phyloP scores from a whole-genome alignment of 2,797 vertebrate genomes.

The Dendrocincla tyrannina region DNA sequence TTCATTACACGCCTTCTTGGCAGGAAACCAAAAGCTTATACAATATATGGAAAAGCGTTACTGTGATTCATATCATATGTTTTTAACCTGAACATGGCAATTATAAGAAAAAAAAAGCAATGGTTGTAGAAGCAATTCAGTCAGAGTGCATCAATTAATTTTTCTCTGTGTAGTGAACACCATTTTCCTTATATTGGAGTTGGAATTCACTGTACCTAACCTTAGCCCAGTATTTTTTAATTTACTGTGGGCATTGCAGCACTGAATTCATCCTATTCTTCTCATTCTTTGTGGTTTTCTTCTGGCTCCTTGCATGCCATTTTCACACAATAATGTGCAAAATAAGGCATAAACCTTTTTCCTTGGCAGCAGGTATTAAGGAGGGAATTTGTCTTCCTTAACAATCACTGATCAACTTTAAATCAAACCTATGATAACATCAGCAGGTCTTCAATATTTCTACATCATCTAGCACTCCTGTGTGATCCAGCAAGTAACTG shows the following conservation, averaged over 20 bases:
- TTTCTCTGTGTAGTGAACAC: not conserved
- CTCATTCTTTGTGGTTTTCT: not conserved
- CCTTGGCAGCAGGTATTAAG: not conserved
- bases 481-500: not conserved
- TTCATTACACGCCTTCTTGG: not conserved
- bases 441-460: not conserved
- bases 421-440: not conserved
- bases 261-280: not conserved
- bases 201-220: not conserved
- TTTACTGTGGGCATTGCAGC: not conserved
- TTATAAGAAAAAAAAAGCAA: not conserved
- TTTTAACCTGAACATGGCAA: not conserved
- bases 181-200: not conserved
- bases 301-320: not conserved
- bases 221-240: not conserved
- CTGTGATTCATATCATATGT: not conserved
- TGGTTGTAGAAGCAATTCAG: not conserved
- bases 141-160: not conserved
- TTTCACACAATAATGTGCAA: not conserved
- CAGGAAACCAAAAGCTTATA: not conserved
- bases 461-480: not conserved
- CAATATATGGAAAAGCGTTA: not conserved
- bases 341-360: not conserved
- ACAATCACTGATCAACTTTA: not conserved
- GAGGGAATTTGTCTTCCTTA: not conserved